Base-by-base conservation (phyloP, 2,113 vertebrate genomes). In the Empidonax traillii region DNA sequence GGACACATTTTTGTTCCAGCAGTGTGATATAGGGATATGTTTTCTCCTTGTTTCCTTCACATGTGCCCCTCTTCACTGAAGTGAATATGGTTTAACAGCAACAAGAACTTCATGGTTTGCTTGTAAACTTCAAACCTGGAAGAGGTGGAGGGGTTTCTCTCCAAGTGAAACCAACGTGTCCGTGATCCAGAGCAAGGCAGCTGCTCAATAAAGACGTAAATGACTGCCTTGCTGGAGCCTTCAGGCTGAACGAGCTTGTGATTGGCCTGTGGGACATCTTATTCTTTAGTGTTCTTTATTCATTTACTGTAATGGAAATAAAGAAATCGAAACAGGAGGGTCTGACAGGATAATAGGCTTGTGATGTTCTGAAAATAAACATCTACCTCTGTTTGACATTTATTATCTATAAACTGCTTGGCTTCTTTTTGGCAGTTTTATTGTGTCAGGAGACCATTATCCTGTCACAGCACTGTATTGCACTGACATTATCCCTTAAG, bases 351-450 rank as follows among this genome's bases (percentile, higher is more conserved):
- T 94, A 96, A 95, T 76, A 94, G 77, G 63, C 71, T 94, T 91
- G 63, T 72, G 93, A 89, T 89, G 75, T 63, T 90, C 85, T 86
- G 85, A 82, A 96, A 95, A 85, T 87, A 95, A 96, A 93, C 82
- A 92, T 88, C 87, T 91, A 92, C 89, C 84, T 96, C 52, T 0
- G 1, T 81, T 88, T 96, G 93, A 78, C 82, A 90, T 95, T 95
- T 95, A 94, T 94, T 94, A 94, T 91, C 89, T 86, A 83, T 93
- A 91, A 94, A 94, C 91, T 85, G 51, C 89, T 83, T 25, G 76
- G 81, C 55, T 97, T 85, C 46, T 79, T 96, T 92, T 71, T 94
- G 94, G 81, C 95, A 96, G 93, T 94, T 96, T 95, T 96, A 96
- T 85, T 93, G 72, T 75, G 58, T 90, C 81, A 94, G 84, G 80